Evolutionary conservation across 2,797 vertebrate species (phyloP).

Genomic region (Premnoplex brunnescens): DNA sequence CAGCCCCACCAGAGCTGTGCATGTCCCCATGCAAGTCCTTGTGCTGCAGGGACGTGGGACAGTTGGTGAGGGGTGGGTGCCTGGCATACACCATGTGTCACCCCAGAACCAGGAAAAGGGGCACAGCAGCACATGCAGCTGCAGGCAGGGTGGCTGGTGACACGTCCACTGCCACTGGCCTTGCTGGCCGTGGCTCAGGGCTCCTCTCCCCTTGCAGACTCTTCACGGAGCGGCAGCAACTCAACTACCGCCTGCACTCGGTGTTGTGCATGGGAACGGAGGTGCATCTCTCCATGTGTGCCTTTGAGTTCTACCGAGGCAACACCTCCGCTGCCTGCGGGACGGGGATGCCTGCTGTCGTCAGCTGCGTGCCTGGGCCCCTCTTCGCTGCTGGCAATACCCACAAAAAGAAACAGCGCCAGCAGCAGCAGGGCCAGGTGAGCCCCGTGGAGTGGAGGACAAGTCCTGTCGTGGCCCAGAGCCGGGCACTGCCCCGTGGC

Average conservation of each 20-base stretch:
- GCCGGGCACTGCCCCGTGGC: not conserved
- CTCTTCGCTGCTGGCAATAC: slow-evolving; percentile 73
- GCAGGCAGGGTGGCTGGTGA: not conserved
- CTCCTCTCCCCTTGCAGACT: slow-evolving; percentile 75
- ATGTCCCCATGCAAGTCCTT: accelerated
- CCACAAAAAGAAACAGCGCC: slow-evolving; percentile 83
- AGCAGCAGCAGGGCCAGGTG: slow-evolving; percentile 71
- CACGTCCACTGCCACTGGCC: not conserved
- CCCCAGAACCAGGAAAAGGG: not conserved
- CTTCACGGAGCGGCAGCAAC: slow-evolving; percentile 85
- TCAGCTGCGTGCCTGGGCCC: slow-evolving; percentile 90
- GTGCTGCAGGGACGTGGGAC: not conserved
- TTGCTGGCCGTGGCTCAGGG: accelerated
- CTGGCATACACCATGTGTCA: not conserved
- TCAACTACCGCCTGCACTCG: slow-evolving; percentile 84
- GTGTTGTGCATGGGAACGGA: slow-evolving; percentile 89
- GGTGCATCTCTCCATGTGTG: slow-evolving; percentile 90
- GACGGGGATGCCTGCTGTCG: slow-evolving; percentile 83
- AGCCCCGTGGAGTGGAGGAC: accelerated
- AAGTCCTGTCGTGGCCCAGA: accelerated
- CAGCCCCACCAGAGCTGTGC: accelerated
- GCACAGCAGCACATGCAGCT: accelerated
- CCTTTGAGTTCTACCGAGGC: slow-evolving; percentile 85
- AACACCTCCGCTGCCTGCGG: slow-evolving; percentile 81
- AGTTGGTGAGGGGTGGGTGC: not conserved